Evolutionary conservation across 64 coral and sea anemone genomes (phyloP).

Genomic region (Catalaphyllia jardinei): DNA sequence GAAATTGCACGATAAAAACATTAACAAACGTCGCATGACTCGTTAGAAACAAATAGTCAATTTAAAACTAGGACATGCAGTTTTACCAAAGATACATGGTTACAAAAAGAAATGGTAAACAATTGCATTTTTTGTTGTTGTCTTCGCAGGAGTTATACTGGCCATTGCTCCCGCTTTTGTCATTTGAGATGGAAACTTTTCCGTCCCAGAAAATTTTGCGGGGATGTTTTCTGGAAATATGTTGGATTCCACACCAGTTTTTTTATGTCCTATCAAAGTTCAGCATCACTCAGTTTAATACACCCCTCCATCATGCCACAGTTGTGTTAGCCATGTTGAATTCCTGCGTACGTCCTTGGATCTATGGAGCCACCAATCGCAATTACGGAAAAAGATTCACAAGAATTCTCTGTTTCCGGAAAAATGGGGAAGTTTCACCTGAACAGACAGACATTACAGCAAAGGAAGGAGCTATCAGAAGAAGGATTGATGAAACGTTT

Average conservation of each 20-base stretch:
- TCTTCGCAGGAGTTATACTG: conserved; percentile 16
- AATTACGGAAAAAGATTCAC: conserved; percentile 39
- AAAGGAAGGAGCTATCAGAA: neutral
- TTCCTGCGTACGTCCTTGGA: conserved; percentile 56
- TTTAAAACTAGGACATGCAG: too few relatives aligned
- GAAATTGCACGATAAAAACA: too few relatives aligned
- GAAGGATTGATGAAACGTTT: neutral
- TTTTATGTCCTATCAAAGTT: conserved; percentile 50
- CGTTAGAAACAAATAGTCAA: too few relatives aligned
- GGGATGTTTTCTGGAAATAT: conserved; percentile 44
- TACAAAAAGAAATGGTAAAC: too few relatives aligned
- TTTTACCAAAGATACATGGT: too few relatives aligned
- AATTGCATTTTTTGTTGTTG: too few relatives aligned
- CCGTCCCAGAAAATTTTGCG: conserved; percentile 15
- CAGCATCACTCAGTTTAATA: conserved; percentile 35
- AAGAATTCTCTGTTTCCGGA: conserved; percentile 16
- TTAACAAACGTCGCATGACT: too few relatives aligned
- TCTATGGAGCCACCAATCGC: conserved; percentile 17
- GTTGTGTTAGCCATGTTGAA: conserved; percentile 45
- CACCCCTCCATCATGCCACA: conserved; percentile 32
- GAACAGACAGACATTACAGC: neutral
- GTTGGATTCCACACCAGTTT: conserved; percentile 52
- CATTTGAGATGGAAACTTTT: conserved; percentile 29
- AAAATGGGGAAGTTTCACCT: conserved; percentile 8
- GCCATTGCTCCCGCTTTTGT: conserved; percentile 38